A percentile compares a stretch with the other conserved stretches of the same genome.
These are phyloP conservation scores for Romanogobio albipinnatus DNA, from an alignment of 2,113 vertebrate genomes.

Conservation along the genomic window DNA sequence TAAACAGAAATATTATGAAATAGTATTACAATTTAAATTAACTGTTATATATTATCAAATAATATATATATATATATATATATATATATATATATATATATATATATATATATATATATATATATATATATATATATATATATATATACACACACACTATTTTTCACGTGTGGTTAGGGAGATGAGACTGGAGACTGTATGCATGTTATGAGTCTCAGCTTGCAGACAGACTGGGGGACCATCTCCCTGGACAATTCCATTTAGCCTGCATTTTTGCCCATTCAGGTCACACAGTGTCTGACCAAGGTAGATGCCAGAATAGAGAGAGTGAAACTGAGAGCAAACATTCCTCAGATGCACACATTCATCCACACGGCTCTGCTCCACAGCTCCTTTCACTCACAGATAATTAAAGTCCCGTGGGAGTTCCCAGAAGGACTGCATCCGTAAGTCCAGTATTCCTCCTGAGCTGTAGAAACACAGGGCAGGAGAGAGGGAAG, in stretches of 20 bases:
- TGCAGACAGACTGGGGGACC: conserved; percentile 18
- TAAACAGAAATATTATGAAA: not conserved
- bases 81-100: no score
- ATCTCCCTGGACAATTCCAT: conserved; percentile 35
- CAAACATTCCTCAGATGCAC: conserved; percentile 21
- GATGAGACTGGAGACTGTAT: not conserved
- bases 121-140: no score
- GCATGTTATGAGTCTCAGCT: not conserved
- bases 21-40: not conserved
- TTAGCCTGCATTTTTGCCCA: conserved; percentile 44
- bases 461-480: conserved; percentile 16
- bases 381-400: not conserved
- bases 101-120: no score
- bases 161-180: not conserved
- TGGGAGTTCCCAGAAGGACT: conserved; percentile 47
- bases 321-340: not conserved
- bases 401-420: conserved; percentile 53
- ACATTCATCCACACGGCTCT: conserved; percentile 18
- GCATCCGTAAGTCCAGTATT: conserved; percentile 32
- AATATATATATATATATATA: no score
- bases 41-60: no score
- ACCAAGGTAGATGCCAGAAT: not conserved
- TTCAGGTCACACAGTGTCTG: conserved; percentile 54
- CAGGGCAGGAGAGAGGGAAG: not conserved
- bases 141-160: not conserved